Evolutionary conservation across 1,140 invertebrate genomes (phyloP), one percentile per base, ranked within the genome.

Genomic region (Tetramorium parvispinum): DNA sequence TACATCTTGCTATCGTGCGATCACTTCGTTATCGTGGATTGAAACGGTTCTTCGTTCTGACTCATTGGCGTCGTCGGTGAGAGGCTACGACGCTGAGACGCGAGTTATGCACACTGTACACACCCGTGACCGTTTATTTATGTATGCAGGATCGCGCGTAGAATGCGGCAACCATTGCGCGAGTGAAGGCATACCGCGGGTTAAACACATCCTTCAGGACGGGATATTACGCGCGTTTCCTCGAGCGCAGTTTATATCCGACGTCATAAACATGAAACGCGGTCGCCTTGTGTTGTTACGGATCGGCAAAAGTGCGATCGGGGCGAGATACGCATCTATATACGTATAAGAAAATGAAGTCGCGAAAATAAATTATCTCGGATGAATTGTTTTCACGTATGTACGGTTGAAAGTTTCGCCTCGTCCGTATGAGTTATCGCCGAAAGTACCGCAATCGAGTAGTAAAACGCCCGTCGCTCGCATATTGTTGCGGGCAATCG

Each of bases 111-210:
- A 27, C 21, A 32, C n/a, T 18, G 40, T 24, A 53, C 87, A 75
- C 73, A 40, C 40, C 40, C 61, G 40, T 75, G n/a, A 0, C 65
- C 66, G 37, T 79, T 87, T 85, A 73, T 46, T 90, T 90, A 90
- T 89, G 85, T 79, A 90, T 87, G 73, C 43, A 43, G 71, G 46
- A 78, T 85, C 66, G 75, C 49, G 53, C n/a, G 40, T 53, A 70
- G 53, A 83, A 87, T 85, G 57, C 66, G 21, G 46, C 21, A n/a
- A 76, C 43, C n/a, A 46, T 49, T 70, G 21, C 57, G 40, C 21
- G 8, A 11, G 24, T 18, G 51, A 37, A 77, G 32, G 55, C 61
- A 18, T 57, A n/a, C n/a, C n/a, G 27, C 18, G 37, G 37, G 57
- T 59, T 49, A 32, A 61, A 66, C 37, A 24, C 32, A 61, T 79